These are phyloP conservation scores for Scrobipalpa atriplicella DNA, from an alignment of 2,888 invertebrate genomes.

Conservation along the genomic window DNA sequence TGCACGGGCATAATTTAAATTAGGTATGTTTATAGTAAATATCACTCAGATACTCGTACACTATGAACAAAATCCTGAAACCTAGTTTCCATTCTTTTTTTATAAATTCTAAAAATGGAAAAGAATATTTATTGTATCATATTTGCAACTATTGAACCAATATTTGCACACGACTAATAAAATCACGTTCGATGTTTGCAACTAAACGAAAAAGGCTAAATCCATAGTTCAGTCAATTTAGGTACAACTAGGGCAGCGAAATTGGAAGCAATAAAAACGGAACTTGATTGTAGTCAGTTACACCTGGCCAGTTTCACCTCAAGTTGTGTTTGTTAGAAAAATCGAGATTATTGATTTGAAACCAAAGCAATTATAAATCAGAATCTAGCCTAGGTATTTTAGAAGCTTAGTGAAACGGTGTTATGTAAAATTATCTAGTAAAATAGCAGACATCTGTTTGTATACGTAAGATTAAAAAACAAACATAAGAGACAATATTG, in stretches of 20 bases:
- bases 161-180: background rate
- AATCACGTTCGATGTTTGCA: background rate
- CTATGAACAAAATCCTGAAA: too few relatives aligned
- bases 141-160: background rate
- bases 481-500: too few relatives aligned
- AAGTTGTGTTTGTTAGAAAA: constrained; percentile 1
- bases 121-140: background rate
- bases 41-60: too few relatives aligned
- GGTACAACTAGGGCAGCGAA: background rate
- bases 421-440: too few relatives aligned
- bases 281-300: background rate
- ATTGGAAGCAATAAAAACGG: background rate
- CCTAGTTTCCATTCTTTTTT: too few relatives aligned
- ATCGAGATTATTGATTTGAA: background rate
- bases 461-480: too few relatives aligned
- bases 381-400: background rate
- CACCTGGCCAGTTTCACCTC: background rate
- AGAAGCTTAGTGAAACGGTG: too few relatives aligned
- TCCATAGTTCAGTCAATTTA: background rate
- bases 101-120: too few relatives aligned
- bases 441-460: too few relatives aligned
- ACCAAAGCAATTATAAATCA: background rate
- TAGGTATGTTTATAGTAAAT: too few relatives aligned
- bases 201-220: background rate
- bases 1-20: too few relatives aligned